Evolutionary conservation across 2,113 vertebrate species (phyloP).

Genomic region (Brachyhypopomus gauderio): DNA sequence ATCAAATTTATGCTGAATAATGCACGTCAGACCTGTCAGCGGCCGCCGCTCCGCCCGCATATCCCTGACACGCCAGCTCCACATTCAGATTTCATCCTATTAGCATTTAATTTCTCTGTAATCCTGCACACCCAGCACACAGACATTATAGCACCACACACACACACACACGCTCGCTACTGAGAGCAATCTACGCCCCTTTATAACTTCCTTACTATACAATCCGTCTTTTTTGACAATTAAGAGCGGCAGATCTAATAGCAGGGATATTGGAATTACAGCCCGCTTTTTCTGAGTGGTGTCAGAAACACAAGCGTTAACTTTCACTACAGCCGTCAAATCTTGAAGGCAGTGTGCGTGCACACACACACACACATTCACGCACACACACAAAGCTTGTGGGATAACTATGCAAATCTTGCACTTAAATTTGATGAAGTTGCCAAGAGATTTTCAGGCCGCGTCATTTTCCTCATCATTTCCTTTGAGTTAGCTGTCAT

Average conservation of each 20-base stretch:
- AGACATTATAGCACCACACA: constrained; percentile 21
- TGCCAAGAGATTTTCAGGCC: background rate
- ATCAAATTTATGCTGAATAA: constrained; percentile 70
- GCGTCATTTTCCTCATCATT: constrained; percentile 5
- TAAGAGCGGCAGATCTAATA: constrained; percentile 80
- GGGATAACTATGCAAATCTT: constrained; percentile 38
- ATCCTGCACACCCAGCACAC: constrained; percentile 64
- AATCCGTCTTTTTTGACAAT: constrained; percentile 81
- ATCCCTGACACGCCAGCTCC: constrained; percentile 67
- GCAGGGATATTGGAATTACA: constrained; percentile 77
- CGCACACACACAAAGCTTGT: constrained; percentile 53
- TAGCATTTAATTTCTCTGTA: constrained; percentile 83
- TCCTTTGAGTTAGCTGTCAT: background rate
- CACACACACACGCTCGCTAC: constrained; percentile 38
- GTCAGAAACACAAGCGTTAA: constrained; percentile 50
- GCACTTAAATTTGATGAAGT: constrained; percentile 17
- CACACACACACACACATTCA: constrained; percentile 35
- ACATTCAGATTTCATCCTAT: constrained; percentile 78
- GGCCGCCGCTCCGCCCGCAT: constrained; percentile 57
- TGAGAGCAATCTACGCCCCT: constrained; percentile 69
- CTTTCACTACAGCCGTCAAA: constrained; percentile 72
- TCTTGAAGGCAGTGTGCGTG: constrained; percentile 20
- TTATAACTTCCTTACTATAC: constrained; percentile 66
- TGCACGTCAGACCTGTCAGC: constrained; percentile 62
- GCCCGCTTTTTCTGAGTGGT: constrained; percentile 59